Evolutionary conservation across 2,797 vertebrate species (phyloP), one percentile per base, ranked within the genome.

Genomic region (Triplophysa bombifrons): DNA sequence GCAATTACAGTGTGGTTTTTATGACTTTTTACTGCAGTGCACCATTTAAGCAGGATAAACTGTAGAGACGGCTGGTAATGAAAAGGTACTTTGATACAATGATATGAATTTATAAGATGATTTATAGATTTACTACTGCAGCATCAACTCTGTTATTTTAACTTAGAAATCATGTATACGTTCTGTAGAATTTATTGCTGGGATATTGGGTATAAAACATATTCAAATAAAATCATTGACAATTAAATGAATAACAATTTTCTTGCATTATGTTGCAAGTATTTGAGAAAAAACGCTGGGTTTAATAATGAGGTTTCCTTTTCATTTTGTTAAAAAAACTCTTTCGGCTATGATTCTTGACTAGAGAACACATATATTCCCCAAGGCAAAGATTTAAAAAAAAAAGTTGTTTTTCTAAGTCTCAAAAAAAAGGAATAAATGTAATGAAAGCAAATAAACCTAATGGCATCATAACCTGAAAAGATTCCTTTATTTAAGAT

Each of bases 21-120:
- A 85, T 67, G 44, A 63, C 34, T 20, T 74, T 77, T 61, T 50
- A 58, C 80, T 58, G 65, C 73, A 74, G 73, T 53, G 58, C 71
- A 27, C 65, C 74, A 72, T 80, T 78, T 70, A 66, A 72, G 38
- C 13, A 22, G 77, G 80, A 84, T 80, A 72, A 83, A 81, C 72
- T 44, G 55, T 68, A 61, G n/a, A 25, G 61, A 74, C 14, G 25
- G 44, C 64, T 51, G 11, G 7, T 74, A 84, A 84, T 44, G 51
- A 81, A 71, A 72, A 70, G 3, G 8, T 63, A 61, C 25, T 61
- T 61, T 30, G 17, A 30, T 63, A 34, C 16, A 9, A 30, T 61
- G 2, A 34, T 63, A 63, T 19, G 16, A 34, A 51, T 27, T 46
- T 16, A 16, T 16, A 4, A 1, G 4, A 17, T 51, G 48, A 16